phyloP scores from a whole-genome alignment of 1,140 invertebrate genomes.

The Ips typographus region DNA sequence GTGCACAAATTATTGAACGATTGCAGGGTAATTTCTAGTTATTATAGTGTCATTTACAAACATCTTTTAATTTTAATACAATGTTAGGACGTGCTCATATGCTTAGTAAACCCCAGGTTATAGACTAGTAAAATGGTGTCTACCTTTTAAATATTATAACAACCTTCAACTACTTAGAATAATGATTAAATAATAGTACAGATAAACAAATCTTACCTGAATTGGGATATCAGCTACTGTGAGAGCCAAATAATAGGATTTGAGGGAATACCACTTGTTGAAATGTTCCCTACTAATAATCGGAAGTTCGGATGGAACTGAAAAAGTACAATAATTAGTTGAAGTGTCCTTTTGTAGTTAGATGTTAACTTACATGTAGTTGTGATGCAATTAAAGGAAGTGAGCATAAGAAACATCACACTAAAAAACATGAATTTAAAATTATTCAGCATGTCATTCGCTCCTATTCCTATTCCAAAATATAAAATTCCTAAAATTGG shows the following conservation, averaged over 20 bases:
- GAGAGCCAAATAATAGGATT: slow-evolving; percentile 85
- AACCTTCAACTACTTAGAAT: too few relatives aligned
- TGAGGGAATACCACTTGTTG: slow-evolving; percentile 92
- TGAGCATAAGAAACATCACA: slow-evolving; percentile 50
- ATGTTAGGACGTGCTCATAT: too few relatives aligned
- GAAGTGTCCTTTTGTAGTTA: not conserved
- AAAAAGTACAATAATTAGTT: slow-evolving; percentile 43
- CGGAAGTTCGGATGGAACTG: slow-evolving; percentile 85
- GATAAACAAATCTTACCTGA: slow-evolving; percentile 60
- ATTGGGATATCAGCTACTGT: slow-evolving; percentile 82
- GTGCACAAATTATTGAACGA: too few relatives aligned
- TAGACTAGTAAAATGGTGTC: too few relatives aligned
- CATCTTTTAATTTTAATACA: too few relatives aligned
- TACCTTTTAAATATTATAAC: too few relatives aligned
- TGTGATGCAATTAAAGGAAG: slow-evolving; percentile 72
- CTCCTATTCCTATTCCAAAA: slow-evolving; percentile 68
- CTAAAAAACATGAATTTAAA: slow-evolving; percentile 49
- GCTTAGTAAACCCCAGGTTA: too few relatives aligned
- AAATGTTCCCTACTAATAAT: slow-evolving; percentile 85
- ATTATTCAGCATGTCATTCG: slow-evolving; percentile 47
- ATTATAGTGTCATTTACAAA: too few relatives aligned
- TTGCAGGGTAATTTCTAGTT: too few relatives aligned
- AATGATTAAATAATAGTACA: not conserved
- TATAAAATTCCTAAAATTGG: slow-evolving; percentile 66
- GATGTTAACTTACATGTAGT: slow-evolving; percentile 70